phyloP scores from a whole-genome alignment of 2,797 vertebrate genomes.

The Hemibagrus guttatus region DNA sequence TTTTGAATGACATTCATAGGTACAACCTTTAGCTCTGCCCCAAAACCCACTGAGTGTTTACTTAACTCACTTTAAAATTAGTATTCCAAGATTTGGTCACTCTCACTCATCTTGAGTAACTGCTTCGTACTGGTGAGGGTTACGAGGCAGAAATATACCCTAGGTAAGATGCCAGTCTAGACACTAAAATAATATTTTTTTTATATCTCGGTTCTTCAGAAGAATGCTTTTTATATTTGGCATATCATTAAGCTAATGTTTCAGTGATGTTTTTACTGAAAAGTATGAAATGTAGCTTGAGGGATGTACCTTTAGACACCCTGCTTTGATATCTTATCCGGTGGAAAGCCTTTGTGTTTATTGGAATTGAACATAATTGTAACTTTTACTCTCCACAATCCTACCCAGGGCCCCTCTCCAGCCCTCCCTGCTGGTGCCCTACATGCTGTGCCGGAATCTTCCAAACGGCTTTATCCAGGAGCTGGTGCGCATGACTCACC shows the following conservation, averaged over 20 bases:
- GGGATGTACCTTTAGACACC: background rate
- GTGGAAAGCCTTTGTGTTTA: background rate
- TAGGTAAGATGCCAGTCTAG: background rate
- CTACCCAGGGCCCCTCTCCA: slow-evolving; percentile 84
- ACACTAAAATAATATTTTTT: background rate
- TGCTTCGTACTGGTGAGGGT: background rate
- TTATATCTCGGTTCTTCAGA: background rate
- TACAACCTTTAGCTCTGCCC: background rate
- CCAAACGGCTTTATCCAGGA: slow-evolving; percentile 98
- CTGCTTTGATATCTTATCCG: background rate
- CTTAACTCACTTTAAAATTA: background rate
- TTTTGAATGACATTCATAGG: background rate
- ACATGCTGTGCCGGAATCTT: slow-evolving; percentile 98
- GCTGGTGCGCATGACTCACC: slow-evolving; percentile 92
- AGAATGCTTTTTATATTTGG: background rate
- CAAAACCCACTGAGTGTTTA: background rate
- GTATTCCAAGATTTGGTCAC: background rate
- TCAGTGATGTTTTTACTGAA: background rate
- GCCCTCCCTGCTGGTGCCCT: slow-evolving; percentile 93
- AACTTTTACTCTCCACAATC: slow-evolving; percentile 36
- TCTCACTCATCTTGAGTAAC: background rate
- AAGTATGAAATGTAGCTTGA: background rate
- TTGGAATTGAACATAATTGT: slow-evolving; percentile 20
- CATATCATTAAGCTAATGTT: background rate
- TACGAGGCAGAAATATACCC: background rate